These are phyloP conservation scores for Trichonephila clavipes DNA, from an alignment of 1,140 invertebrate species.

Conservation along the genomic window DNA sequence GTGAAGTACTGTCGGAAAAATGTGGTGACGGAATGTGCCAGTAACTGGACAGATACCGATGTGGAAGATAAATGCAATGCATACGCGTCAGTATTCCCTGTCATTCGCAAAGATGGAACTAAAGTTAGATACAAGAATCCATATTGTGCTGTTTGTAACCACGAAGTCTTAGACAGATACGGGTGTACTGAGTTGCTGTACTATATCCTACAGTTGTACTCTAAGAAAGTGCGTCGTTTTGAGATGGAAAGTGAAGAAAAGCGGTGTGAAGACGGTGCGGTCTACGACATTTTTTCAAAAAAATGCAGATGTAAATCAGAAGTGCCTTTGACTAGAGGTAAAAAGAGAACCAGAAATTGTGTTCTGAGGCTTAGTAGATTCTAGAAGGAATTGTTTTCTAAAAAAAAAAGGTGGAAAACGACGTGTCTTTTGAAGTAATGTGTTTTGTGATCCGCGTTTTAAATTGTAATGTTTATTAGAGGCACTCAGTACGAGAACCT, in stretches of 20 bases:
- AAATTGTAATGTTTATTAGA: no score
- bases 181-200: not conserved
- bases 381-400: no score
- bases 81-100: not conserved
- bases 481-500: no score
- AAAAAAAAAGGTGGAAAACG: no score
- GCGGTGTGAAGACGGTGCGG: not conserved
- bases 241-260: not conserved
- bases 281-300: not conserved
- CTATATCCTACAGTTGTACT: not conserved
- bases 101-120: no score
- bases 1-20: not conserved
- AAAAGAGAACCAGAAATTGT: not conserved
- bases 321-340: no score
- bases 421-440: no score
- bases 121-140: constrained; percentile 14
- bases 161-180: not conserved
- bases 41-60: not conserved
- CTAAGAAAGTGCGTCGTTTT: not conserved
- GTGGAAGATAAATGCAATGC: not conserved
- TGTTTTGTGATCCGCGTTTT: no score
- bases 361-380: not conserved
- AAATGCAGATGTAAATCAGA: not conserved
- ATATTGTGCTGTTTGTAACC: constrained; percentile 41
- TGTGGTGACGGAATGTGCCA: not conserved